Evolutionary conservation across 2,888 invertebrate species (phyloP), one percentile per base, ranked within the genome.

Genomic region (Ormyrus thymus): DNA sequence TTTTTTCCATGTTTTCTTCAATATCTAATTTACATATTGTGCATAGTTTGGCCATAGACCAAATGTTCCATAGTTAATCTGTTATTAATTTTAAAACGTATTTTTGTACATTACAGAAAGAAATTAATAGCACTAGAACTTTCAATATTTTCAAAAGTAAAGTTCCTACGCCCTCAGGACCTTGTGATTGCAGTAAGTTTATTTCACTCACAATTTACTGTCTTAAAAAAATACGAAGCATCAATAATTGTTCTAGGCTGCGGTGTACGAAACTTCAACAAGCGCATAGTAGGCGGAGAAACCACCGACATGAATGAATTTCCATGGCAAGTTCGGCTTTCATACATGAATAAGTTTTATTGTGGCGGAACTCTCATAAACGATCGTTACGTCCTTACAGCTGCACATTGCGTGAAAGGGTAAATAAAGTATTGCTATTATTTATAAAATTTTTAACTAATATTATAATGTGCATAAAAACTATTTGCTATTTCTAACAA

Each of bases 321-420:
- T 89, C 97, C 97, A 6, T 97, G 97, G 97, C 95, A 97, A 93
- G 96, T 94, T 13, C 93, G 95, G 73, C 91, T 97, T 68, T 95
- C 95, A 4, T 97, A 97, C 91, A 95, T 97, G 90, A 96, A 96
- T 90, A 92, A 95, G 85, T 97, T 97, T 91, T 97, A 97, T 90
- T 97, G 97, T 86, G 97, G 97, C 11, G 97, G 96, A 64, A 95
- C 95, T 91, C 92, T 97, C 81, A 95, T 97, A 89, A 97, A 96
- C 86, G 97, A 97, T 90, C 92, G 95, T 90, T 97, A 97, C 85
- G 96, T 97, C 43, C 91, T 97, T 65, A 95, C 96, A 0, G 97
- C 97, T 0, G 97, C 96, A 0, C 97, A 97, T 89, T 97, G 97
- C 88, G 95, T 97, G 80, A 96, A 95, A 92, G 97, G 97, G 96